Evolutionary conservation across 2,113 vertebrate genomes (phyloP).

Genomic region (Dasyprocta punctata): DNA sequence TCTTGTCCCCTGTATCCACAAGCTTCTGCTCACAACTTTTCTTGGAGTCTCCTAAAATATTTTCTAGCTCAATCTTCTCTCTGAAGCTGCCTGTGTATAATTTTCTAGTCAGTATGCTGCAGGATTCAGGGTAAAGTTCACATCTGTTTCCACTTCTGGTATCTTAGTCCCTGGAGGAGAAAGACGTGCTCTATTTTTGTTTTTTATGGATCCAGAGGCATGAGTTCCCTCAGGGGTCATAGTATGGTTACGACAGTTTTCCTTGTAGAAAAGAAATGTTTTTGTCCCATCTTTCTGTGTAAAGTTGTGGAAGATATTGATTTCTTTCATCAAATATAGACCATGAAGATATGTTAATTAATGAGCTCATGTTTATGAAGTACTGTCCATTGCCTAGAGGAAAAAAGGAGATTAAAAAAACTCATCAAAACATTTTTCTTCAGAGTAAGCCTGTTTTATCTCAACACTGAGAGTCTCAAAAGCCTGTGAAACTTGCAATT

Average conservation of each 20-base stretch:
- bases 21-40: background rate
- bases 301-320: background rate
- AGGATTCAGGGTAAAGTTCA: background rate
- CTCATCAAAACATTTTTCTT: background rate
- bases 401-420: background rate
- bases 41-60: background rate
- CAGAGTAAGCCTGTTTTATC: constrained; percentile 31
- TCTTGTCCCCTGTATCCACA: background rate
- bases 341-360: constrained; percentile 17
- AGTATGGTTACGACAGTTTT: background rate
- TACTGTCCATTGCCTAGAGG: background rate
- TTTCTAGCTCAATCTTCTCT: background rate
- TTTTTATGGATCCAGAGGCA: constrained; percentile 37
- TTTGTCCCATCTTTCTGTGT: constrained; percentile 1
- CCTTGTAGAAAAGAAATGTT: background rate
- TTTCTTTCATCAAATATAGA: constrained; percentile 20
- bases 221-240: background rate
- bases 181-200: constrained; percentile 17
- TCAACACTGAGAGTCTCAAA: background rate
- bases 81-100: background rate
- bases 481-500: background rate
- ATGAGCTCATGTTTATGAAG: constrained; percentile 29
- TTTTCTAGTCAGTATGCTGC: background rate
- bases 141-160: constrained; percentile 1
- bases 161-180: constrained; percentile 25